Base-by-base conservation (phyloP, 2,113 vertebrate species). In the Otolemur garnettii region DNA sequence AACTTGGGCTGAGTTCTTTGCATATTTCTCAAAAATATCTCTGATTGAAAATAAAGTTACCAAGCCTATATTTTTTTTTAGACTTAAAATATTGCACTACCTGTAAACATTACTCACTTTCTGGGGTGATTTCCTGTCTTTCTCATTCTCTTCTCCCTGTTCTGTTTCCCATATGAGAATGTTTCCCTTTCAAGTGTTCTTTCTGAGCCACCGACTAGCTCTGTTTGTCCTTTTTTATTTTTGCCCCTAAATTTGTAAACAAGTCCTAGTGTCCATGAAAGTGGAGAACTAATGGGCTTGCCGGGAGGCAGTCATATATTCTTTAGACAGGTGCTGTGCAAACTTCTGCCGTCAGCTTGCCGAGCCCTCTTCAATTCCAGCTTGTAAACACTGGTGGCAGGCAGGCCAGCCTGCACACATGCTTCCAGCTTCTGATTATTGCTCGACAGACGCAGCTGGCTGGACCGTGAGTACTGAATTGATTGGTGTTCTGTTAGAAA, bases 211-310 rank as follows among this genome's bases (percentile, higher is more conserved):
- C 0, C 50, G 91, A 55, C 90, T 57, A 15, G 93, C 21, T 38
- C 83, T 91, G 35, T 90, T 69, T 83, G n/a, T 87, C 71, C 83
- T 89, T 82, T 82, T 91, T 83, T 57, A 89, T 94, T 74, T 77
- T n/a, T 7, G n/a, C 24, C 22, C 17, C 81, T 81, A 26, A 92
- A 82, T 92, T 42, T 95, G 62, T 97, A 71, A 88, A n/a, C 78
- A 64, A 45, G 1, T 35, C 59, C 80, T 79, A 60, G 80, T 30
- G 26, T 92, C 93, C 82, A 7, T 78, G 77, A 87, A 87, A 91
- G 80, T 42, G 53, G 55, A 60, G 79, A 68, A 19, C 66, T 90
- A 82, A n/a, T 62, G 72, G 59, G 9, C 66, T 42, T 69, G 18
- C 57, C 85, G 72, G 60, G 84, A 95, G 82, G 30, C 42, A 24